Evolutionary conservation across 2,113 vertebrate genomes (phyloP).

Genomic region (Pituophis catenifer): DNA sequence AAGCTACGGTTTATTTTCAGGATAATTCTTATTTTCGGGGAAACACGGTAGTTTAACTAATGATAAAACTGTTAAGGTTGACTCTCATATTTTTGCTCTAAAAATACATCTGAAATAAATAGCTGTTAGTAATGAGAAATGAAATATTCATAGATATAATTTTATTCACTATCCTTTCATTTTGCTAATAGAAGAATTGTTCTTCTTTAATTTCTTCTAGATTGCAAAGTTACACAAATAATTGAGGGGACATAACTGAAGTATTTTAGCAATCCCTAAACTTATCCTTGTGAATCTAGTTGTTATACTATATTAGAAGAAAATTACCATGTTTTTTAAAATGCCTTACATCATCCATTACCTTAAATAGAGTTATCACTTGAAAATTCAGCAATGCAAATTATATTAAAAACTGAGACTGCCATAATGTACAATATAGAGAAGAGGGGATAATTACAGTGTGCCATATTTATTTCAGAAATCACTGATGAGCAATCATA

Average conservation of each 20-base stretch:
- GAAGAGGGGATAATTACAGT: background rate
- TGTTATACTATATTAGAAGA: no score
- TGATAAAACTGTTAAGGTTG: background rate
- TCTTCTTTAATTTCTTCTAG: background rate
- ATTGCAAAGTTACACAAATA: background rate
- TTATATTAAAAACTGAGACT: background rate
- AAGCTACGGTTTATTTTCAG: no score
- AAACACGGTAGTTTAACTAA: background rate
- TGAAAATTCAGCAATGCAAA: background rate
- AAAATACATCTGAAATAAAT: background rate
- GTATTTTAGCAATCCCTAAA: no score
- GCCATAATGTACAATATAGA: background rate
- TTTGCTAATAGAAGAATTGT: background rate
- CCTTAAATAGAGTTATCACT: no score
- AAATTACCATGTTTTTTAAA: background rate
- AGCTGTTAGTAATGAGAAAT: background rate
- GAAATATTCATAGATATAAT: background rate
- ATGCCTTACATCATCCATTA: background rate
- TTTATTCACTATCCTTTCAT: background rate
- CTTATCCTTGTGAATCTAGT: background rate
- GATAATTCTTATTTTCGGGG: no score
- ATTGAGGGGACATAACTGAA: background rate
- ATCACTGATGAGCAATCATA: background rate
- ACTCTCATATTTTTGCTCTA: accelerated
- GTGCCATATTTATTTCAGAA: background rate